Conservation (phyloP, 2,888 invertebrate genomes). For the Hydropsyche betteni region DNA sequence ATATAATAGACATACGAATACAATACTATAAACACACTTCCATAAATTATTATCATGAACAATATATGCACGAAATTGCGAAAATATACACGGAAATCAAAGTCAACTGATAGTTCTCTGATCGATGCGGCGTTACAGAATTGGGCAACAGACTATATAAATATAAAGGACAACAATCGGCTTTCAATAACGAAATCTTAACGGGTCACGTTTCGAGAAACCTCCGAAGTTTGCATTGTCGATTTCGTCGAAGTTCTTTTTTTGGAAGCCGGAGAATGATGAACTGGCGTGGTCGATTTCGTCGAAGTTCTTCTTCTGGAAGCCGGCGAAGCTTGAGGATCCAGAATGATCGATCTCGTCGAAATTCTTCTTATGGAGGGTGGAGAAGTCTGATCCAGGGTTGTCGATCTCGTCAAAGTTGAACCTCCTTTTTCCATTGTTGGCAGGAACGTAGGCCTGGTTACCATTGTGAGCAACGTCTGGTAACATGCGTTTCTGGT, state of each 20-base stretch:
- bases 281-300: constrained; percentile 57
- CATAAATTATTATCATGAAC: no score
- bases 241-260: constrained; percentile 72
- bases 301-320: constrained; percentile 56
- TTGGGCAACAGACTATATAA: not conserved
- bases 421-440: constrained; percentile 66
- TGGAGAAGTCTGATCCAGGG: constrained; percentile 63
- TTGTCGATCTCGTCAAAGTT: constrained; percentile 75
- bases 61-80: no score
- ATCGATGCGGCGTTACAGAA: not conserved
- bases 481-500: constrained; percentile 60
- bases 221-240: constrained; percentile 70
- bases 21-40: no score
- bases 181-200: not conserved
- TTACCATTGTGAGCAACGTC: constrained; percentile 54
- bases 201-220: constrained; percentile 62
- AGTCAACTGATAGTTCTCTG: not conserved
- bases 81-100: no score
- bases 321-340: constrained; percentile 58
- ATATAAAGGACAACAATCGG: not conserved
- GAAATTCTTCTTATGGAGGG: constrained; percentile 65
- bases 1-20: no score
- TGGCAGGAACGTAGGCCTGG: constrained; percentile 56
- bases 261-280: constrained; percentile 56
- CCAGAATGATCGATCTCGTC: constrained; percentile 60